A percentile compares a stretch with the other conserved stretches of the same genome.
These are phyloP conservation scores for Lithobius niger DNA, from an alignment of 1,140 invertebrate species.

Conservation along the genomic window DNA sequence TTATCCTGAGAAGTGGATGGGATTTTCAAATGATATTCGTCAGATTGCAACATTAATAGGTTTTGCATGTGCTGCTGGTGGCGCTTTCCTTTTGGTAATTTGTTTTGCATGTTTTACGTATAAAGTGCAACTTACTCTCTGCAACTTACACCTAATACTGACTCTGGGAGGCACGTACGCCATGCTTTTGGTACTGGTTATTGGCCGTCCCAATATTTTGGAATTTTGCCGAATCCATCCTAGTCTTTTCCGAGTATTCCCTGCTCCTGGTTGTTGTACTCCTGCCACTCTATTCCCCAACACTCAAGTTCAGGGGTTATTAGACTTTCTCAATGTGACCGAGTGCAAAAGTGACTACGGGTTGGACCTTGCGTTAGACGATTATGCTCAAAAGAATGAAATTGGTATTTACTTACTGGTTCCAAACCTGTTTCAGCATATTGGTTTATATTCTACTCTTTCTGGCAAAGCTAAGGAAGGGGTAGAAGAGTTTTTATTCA, in stretches of 20 bases:
- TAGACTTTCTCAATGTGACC: conserved; percentile 2
- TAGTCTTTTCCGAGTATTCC: background rate
- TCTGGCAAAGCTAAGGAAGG: conserved; percentile 6
- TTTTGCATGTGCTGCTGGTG: background rate
- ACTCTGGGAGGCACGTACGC: background rate
- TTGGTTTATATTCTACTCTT: conserved; percentile 14
- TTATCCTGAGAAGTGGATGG: conserved; percentile 12
- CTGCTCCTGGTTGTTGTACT: conserved; percentile 12
- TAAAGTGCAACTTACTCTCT: background rate
- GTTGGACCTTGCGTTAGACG: conserved; percentile 9
- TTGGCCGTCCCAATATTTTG: conserved; percentile 11
- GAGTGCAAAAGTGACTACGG: conserved; percentile 1
- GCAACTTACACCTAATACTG: background rate
- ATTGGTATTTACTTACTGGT: conserved; percentile 8
- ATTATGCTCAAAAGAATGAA: background rate
- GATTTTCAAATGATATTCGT: conserved; percentile 1
- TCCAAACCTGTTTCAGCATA: conserved; percentile 12
- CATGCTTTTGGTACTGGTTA: conserved; percentile 1
- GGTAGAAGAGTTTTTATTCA: conserved; percentile 2
- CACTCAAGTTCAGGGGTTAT: background rate
- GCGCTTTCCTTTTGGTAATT: background rate
- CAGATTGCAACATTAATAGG: background rate
- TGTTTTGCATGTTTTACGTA: background rate
- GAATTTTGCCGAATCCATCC: conserved; percentile 8
- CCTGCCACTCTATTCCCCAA: conserved; percentile 9